A percentile compares a stretch with the other conserved stretches of the same genome.
These are phyloP conservation scores for Silurus asotus DNA, from an alignment of 2,113 vertebrate species.

Conservation along the genomic window DNA sequence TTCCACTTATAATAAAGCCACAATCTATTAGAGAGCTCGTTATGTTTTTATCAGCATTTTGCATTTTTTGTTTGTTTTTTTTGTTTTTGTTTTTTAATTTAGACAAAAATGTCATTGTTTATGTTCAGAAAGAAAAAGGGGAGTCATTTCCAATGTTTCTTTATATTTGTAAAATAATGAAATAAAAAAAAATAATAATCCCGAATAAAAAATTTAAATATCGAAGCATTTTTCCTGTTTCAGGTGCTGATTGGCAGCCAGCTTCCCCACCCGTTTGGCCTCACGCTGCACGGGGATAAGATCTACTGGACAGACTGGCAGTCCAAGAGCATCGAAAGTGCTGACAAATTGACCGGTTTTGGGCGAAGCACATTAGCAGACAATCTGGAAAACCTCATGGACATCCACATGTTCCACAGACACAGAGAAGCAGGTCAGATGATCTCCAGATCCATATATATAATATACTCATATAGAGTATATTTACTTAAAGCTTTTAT, in stretches of 20 bases:
- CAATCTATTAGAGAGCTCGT: neutral
- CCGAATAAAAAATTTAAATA: neutral
- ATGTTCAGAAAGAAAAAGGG: no score
- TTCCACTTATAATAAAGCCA: neutral
- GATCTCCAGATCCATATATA: neutral
- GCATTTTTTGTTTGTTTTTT: no score
- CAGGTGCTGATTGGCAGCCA: constrained; percentile 93
- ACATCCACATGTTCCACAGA: constrained; percentile 97
- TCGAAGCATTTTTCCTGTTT: neutral
- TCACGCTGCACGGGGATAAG: constrained; percentile 89
- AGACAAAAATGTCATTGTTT: no score
- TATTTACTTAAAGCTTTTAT: no score
- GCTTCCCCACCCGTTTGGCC: constrained; percentile 93
- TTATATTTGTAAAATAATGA: no score
- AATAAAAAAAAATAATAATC: no score
- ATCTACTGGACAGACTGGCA: constrained; percentile 99
- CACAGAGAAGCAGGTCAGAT: constrained; percentile 80
- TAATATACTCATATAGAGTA: no score
- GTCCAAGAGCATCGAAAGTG: constrained; percentile 95
- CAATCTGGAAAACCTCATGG: constrained; percentile 98
- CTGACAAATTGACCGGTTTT: constrained; percentile 84
- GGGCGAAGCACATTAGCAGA: constrained; percentile 84
- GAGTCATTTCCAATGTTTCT: no score
- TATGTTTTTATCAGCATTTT: no score
- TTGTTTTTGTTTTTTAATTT: no score